phyloP scores from a whole-genome alignment of 2,797 vertebrate species.

The Caiman crocodilus region DNA sequence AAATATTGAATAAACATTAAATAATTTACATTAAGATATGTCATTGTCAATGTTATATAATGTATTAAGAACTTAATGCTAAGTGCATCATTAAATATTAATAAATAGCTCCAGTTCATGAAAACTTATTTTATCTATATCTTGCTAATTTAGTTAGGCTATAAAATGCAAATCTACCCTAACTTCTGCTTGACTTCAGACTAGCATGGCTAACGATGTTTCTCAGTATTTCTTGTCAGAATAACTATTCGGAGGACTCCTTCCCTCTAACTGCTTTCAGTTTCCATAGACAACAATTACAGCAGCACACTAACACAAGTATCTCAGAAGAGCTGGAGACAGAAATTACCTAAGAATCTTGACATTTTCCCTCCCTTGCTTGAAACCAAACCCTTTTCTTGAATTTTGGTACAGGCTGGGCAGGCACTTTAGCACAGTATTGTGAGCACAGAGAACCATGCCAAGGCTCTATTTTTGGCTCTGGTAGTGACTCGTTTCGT shows the following conservation, averaged over 20 bases:
- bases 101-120: neutral
- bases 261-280: neutral
- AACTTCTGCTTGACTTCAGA: no score
- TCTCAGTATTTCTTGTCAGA: neutral
- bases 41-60: neutral
- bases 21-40: no score
- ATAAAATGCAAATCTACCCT: no score
- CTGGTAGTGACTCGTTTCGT: neutral
- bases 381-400: neutral
- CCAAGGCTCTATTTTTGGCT: neutral
- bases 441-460: neutral
- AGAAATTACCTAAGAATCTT: neutral
- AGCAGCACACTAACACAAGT: neutral
- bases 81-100: neutral
- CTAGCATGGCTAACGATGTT: no score
- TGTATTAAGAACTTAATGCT: no score
- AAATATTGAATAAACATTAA: no score
- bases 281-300: neutral
- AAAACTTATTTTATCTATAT: neutral
- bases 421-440: neutral
- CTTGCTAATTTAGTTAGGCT: no score
- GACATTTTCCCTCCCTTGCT: neutral
- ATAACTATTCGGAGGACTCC: neutral
- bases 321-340: neutral
- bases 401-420: neutral